Evolutionary conservation across 2,797 vertebrate species (phyloP).

Genomic region (Huso huso): DNA sequence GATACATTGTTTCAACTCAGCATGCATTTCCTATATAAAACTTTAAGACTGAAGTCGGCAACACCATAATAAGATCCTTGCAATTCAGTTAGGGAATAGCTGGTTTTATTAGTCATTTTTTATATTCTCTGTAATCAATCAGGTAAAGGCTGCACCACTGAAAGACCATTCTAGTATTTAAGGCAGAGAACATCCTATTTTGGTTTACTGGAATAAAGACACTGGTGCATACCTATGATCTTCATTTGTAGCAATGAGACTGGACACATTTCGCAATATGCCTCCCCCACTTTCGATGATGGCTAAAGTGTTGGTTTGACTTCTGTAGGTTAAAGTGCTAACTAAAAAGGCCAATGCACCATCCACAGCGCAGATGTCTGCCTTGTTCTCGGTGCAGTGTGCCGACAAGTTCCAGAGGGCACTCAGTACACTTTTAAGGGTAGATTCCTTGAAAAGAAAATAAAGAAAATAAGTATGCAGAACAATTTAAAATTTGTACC

Average conservation of each 20-base stretch:
- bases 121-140: no score
- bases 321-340: slow-evolving; percentile 84
- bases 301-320: slow-evolving; percentile 93
- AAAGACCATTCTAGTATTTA: no score
- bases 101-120: no score
- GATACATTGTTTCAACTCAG: no score
- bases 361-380: slow-evolving; percentile 88
- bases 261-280: slow-evolving; percentile 92
- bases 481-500: neutral
- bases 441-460: slow-evolving; percentile 75
- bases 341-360: slow-evolving; percentile 91
- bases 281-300: slow-evolving; percentile 98
- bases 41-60: no score
- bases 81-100: no score
- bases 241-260: slow-evolving; percentile 95
- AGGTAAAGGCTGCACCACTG: no score
- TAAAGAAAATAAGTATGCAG: slow-evolving; percentile 4
- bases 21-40: no score
- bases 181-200: no score
- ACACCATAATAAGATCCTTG: no score
- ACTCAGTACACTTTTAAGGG: slow-evolving; percentile 92
- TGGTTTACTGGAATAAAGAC: no score
- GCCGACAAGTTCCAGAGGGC: slow-evolving; percentile 98
- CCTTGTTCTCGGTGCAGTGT: slow-evolving; percentile 97
- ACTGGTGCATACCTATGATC: slow-evolving; percentile 72